These are phyloP conservation scores for Coranthus polyacanthus DNA, from an alignment of 2,797 vertebrate species.

Conservation along the genomic window DNA sequence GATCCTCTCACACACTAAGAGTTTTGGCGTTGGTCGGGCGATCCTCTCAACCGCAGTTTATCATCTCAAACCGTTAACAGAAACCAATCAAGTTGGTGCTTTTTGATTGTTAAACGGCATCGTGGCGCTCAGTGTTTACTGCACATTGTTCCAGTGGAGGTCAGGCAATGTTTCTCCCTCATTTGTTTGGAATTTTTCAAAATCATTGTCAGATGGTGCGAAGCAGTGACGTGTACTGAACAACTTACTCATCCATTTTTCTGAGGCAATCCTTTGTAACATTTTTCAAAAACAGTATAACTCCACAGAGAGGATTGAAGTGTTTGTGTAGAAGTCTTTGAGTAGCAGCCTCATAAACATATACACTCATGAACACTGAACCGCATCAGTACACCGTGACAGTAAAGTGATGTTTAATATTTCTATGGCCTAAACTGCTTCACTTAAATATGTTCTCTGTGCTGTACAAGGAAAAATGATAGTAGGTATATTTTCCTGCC, in stretches of 20 bases:
- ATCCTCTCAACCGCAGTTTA: constrained; percentile 34
- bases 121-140: constrained; percentile 29
- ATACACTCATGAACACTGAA: background rate
- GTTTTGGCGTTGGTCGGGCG: constrained; percentile 20
- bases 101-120: constrained; percentile 41
- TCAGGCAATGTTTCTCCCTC: constrained; percentile 33
- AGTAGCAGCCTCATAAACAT: background rate
- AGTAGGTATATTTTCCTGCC: background rate
- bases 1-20: constrained; percentile 28
- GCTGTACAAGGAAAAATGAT: background rate
- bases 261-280: constrained; percentile 63
- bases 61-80: constrained; percentile 32
- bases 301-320: constrained; percentile 9
- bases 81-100: constrained; percentile 28
- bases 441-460: background rate
- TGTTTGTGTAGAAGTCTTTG: constrained; percentile 8
- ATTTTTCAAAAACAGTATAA: constrained; percentile 17
- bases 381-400: background rate
- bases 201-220: constrained; percentile 67
- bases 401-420: background rate
- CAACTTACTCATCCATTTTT: constrained; percentile 42
- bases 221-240: constrained; percentile 34
- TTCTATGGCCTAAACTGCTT: background rate
- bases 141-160: constrained; percentile 13
- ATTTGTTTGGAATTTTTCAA: constrained; percentile 57